A percentile compares a stretch with the other conserved stretches of the same genome.
phyloP scores from a whole-genome alignment of 2,888 invertebrate genomes.

The Ellobium chinense region DNA sequence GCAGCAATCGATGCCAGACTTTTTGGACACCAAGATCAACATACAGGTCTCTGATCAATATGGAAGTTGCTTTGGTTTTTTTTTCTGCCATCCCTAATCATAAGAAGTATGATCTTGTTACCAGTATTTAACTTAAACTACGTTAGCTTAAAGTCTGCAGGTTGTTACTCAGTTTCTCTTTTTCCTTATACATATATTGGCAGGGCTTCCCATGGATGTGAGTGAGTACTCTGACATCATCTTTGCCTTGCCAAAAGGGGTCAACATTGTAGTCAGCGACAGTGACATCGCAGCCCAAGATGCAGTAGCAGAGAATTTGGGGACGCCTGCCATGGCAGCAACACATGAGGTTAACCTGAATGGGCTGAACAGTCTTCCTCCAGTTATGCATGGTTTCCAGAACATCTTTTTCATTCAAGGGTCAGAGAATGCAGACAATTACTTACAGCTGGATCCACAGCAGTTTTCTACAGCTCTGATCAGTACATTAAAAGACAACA shows the following conservation, averaged over 20 bases:
- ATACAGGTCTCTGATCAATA: too few relatives aligned
- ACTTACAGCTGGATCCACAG: slow-evolving; percentile 13
- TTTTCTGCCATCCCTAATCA: too few relatives aligned
- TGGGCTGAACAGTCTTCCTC: background rate
- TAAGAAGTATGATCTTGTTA: too few relatives aligned
- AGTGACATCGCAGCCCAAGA: background rate
- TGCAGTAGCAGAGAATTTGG: background rate
- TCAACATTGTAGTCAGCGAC: slow-evolving; percentile 19
- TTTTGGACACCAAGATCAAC: too few relatives aligned
- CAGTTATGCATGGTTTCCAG: slow-evolving; percentile 1
- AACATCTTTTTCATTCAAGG: slow-evolving; percentile 24
- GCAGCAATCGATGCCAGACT: too few relatives aligned
- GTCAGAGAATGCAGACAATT: slow-evolving; percentile 10
- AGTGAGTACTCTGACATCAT: slow-evolving; percentile 18
- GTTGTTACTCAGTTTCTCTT: too few relatives aligned
- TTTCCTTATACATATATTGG: too few relatives aligned
- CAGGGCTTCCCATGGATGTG: too few relatives aligned
- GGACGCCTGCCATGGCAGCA: background rate
- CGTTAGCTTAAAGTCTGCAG: too few relatives aligned
- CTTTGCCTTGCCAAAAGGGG: slow-evolving; percentile 10
- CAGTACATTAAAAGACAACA: slow-evolving; percentile 12
- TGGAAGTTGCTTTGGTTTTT: too few relatives aligned
- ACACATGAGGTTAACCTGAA: background rate
- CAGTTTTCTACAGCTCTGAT: slow-evolving; percentile 12
- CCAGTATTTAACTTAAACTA: too few relatives aligned